phyloP scores from a whole-genome alignment of 2,888 invertebrate genomes.

The Ectobius pallidus region DNA sequence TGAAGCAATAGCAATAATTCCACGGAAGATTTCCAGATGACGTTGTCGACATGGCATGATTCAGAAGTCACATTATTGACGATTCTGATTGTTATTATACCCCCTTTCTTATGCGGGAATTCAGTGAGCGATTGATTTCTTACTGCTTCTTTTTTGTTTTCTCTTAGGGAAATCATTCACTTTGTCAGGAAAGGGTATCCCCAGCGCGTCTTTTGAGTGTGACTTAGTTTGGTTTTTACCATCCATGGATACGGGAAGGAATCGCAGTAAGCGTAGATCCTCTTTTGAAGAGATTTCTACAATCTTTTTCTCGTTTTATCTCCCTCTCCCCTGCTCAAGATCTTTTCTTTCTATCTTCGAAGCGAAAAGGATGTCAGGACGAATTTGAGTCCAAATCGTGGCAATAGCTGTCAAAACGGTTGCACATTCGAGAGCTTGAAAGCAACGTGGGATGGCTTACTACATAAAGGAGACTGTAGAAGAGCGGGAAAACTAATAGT shows the following conservation, averaged over 20 bases:
- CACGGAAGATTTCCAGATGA: neutral
- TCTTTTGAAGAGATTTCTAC: conserved; percentile 21
- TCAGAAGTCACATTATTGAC: conserved; percentile 13
- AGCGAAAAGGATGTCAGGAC: conserved; percentile 21
- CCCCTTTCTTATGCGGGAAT: neutral
- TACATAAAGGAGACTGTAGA: conserved; percentile 12
- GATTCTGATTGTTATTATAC: neutral
- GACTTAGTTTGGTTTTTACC: neutral
- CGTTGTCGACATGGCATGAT: neutral
- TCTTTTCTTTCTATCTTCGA: conserved; percentile 1
- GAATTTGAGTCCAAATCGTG: conserved; percentile 27
- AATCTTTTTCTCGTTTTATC: conserved; percentile 24
- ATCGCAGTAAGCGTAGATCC: conserved; percentile 4
- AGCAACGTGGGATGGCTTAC: neutral
- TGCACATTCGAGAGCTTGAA: neutral
- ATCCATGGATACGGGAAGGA: neutral
- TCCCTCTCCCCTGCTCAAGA: neutral
- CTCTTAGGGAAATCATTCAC: conserved; percentile 4
- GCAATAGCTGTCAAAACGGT: conserved; percentile 33
- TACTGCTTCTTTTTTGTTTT: conserved; percentile 8
- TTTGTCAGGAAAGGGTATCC: neutral
- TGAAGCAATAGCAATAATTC: neutral
- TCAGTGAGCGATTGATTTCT: neutral
- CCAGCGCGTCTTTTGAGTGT: neutral
- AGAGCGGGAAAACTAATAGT: conserved; percentile 28